phyloP scores from a whole-genome alignment of 2,113 vertebrate genomes.

The Atrichornis clamosus region DNA sequence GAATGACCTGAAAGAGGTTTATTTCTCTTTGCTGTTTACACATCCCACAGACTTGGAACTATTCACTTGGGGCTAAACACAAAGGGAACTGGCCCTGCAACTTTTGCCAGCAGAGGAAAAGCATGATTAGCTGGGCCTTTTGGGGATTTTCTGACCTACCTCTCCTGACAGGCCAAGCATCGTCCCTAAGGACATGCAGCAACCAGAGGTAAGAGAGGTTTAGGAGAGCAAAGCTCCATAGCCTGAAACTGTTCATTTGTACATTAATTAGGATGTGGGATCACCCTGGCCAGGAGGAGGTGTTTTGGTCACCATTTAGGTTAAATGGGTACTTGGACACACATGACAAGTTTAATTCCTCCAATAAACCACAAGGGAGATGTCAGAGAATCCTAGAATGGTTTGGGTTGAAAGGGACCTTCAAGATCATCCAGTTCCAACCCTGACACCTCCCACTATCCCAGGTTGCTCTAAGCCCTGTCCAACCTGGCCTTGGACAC shows the following conservation, averaged over 20 bases:
- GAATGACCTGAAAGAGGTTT: neutral
- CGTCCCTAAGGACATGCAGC: neutral
- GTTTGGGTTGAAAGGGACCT: neutral
- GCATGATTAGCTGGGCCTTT: neutral
- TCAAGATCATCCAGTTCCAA: neutral
- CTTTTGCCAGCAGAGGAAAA: neutral
- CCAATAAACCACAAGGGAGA: neutral
- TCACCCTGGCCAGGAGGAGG: neutral
- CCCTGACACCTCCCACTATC: fast-evolving
- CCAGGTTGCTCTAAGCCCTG: neutral
- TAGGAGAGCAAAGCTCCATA: neutral
- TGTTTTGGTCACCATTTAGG: neutral
- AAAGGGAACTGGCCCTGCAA: neutral
- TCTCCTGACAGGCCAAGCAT: neutral
- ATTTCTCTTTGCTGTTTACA: neutral
- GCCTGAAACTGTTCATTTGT: neutral
- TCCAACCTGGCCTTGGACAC: neutral
- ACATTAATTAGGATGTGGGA: neutral
- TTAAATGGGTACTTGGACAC: neutral
- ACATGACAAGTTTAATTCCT: neutral
- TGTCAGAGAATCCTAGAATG: neutral
- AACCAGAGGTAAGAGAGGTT: neutral
- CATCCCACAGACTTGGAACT: neutral
- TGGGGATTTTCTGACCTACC: neutral
- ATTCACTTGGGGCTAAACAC: neutral